phyloP scores from a whole-genome alignment of 30 jellyfish, hydroid and myxozoan genomes.

The Aurelia aurita region DNA sequence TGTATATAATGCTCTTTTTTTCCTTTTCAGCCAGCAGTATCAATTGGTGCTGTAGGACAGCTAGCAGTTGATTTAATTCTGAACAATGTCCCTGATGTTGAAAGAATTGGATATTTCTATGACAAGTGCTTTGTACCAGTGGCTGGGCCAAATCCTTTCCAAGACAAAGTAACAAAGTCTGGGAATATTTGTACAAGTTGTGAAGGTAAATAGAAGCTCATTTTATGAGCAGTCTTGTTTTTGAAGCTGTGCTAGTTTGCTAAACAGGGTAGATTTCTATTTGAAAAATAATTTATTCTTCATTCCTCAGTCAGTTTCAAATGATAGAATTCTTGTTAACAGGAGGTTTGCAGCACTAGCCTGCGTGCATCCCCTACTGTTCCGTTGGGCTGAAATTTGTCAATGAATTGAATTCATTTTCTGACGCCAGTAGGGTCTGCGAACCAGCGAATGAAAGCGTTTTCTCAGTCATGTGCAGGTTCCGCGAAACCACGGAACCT shows the following conservation, averaged over 20 bases:
- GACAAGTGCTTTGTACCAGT: constrained; percentile 47
- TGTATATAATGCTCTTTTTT: background rate
- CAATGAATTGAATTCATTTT: too few species aligned
- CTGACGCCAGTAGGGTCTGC: too few species aligned
- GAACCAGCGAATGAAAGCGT: too few species aligned
- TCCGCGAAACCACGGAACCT: too few species aligned
- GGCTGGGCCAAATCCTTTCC: constrained; percentile 71
- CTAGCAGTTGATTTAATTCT: constrained; percentile 58
- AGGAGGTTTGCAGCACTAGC: too few species aligned
- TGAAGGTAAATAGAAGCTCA: constrained; percentile 37
- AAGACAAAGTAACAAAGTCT: background rate
- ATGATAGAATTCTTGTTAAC: too few species aligned
- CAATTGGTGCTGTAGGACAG: constrained; percentile 77
- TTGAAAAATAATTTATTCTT: too few species aligned
- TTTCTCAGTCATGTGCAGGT: too few species aligned
- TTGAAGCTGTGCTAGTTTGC: background rate
- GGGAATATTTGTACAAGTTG: constrained; percentile 56
- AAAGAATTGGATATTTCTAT: constrained; percentile 56
- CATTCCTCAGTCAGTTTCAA: too few species aligned
- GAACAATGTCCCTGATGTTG: constrained; percentile 42
- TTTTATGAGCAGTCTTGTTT: background rate
- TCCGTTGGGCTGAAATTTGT: too few species aligned
- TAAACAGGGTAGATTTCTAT: background rate
- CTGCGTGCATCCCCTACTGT: too few species aligned
- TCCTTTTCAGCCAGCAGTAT: constrained; percentile 45